These are phyloP conservation scores for Drosophila nasuta DNA, from an alignment of 1,140 invertebrate species.

Conservation along the genomic window DNA sequence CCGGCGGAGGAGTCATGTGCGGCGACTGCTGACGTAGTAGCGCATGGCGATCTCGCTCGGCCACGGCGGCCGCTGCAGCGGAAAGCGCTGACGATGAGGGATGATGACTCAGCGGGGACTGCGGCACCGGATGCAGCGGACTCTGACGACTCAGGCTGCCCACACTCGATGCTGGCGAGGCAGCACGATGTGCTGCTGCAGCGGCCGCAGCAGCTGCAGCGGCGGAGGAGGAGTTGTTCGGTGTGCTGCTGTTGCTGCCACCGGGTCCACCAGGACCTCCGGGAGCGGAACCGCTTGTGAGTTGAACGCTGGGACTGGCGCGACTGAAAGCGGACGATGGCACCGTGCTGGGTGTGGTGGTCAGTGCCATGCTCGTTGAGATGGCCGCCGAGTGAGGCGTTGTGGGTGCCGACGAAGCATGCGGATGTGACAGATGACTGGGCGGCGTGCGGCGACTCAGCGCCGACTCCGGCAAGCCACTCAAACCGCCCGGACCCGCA, in stretches of 20 bases:
- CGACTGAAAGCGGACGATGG: constrained; percentile 84
- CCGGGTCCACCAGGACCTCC: constrained; percentile 56
- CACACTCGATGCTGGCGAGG: constrained; percentile 77
- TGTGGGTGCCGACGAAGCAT: constrained; percentile 64
- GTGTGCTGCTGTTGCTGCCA: constrained; percentile 53
- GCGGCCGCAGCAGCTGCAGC: constrained; percentile 66
- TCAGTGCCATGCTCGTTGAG: constrained; percentile 64
- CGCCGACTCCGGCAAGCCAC: constrained; percentile 74
- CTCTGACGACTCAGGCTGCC: constrained; percentile 82
- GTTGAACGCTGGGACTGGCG: constrained; percentile 84
- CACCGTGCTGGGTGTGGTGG: constrained; percentile 73
- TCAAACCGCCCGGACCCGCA: constrained; percentile 74
- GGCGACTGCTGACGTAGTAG: constrained; percentile 84
- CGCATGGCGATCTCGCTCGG: constrained; percentile 83
- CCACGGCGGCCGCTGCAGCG: constrained; percentile 78
- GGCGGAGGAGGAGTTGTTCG: constrained; percentile 64
- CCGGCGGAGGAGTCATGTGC: constrained; percentile 84
- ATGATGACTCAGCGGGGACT: constrained; percentile 79
- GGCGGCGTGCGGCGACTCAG: constrained; percentile 79
- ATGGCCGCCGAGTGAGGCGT: constrained; percentile 71
- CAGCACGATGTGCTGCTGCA: constrained; percentile 76
- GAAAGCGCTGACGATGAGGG: constrained; percentile 79
- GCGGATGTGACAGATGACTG: constrained; percentile 71
- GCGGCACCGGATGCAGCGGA: constrained; percentile 81
- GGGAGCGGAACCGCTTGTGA: constrained; percentile 54